Evolutionary conservation across 2,797 vertebrate genomes (phyloP), one percentile per base, ranked within the genome.

Genomic region (Trachurus trachurus): DNA sequence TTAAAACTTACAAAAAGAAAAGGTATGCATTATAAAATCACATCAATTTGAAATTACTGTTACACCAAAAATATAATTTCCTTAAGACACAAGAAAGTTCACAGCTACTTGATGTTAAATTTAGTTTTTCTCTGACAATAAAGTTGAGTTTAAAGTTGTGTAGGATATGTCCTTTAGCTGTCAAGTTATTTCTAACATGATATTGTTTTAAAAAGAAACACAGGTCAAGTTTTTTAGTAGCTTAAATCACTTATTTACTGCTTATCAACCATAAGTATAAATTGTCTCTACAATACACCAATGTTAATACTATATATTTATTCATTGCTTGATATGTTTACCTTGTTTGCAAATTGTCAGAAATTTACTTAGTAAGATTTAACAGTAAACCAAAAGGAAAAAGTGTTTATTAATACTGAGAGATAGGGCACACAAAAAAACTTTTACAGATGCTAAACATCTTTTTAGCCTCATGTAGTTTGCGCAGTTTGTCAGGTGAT

Each of bases 401-500:
- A 9, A 29, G 26, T 7, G 9, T 10, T 1, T 22, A 16, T 16
- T 29, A 15, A 44, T 10, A 19, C 17, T 21, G 13, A n/a, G n/a
- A 16, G n/a, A 39, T 40, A 15, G 9, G 52, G 47, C 26, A 26
- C 26, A 26, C 26, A 26, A 26, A 26, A 26, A 26, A 26, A 26
- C 26, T 1, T 26, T 26, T n/a, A 2, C 16, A 0, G 6, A 22
- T 44, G 4, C 57, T 26, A 16, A 64, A 21, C 34, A 17, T 15
- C 3, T 19, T 17, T 39, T 3, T 5, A 54, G 9, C 8, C 13
- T 10, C n/a, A 34, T 90, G 89, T 39, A 85, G 83, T 90, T 76
- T 71, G 56, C 42, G 34, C 4, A 2, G 4, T 63, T 57, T 49
- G 87, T 83, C 89, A 87, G 78, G 22, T 17, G 90, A 88, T 89